phyloP scores from a whole-genome alignment of 2,113 vertebrate genomes.

The Podarcis raffonei region DNA sequence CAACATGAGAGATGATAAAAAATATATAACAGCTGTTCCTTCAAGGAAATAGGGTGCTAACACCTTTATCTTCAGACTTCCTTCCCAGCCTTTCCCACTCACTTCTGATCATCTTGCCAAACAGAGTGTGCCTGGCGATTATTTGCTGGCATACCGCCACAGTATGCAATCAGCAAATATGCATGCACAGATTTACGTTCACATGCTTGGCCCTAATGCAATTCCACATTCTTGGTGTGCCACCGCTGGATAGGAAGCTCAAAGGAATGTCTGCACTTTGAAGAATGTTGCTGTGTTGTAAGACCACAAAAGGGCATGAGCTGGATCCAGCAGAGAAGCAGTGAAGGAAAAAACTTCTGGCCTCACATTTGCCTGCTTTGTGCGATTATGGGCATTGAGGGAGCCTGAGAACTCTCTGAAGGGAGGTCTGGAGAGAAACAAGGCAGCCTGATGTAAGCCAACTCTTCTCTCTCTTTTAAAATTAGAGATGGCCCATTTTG shows the following conservation, averaged over 20 bases:
- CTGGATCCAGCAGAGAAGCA: background rate
- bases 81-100: background rate
- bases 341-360: conserved; percentile 13
- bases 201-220: conserved; percentile 6
- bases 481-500: background rate
- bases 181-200: background rate
- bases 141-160: background rate
- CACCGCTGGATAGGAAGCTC: conserved; percentile 2
- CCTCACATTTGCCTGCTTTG: conserved; percentile 1
- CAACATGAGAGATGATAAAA: too few species aligned
- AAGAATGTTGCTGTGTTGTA: fast-evolving
- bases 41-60: background rate
- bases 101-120: background rate
- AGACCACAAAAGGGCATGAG: conserved; percentile 18
- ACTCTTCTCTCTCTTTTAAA: background rate
- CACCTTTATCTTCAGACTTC: background rate
- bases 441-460: background rate
- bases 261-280: conserved; percentile 22
- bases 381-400: background rate
- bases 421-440: background rate
- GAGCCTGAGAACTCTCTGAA: background rate
- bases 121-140: background rate
- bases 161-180: background rate
- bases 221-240: background rate
- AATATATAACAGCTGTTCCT: background rate